Evolutionary conservation across 2,888 invertebrate genomes (phyloP).

Genomic region (Papilio demoleus): DNA sequence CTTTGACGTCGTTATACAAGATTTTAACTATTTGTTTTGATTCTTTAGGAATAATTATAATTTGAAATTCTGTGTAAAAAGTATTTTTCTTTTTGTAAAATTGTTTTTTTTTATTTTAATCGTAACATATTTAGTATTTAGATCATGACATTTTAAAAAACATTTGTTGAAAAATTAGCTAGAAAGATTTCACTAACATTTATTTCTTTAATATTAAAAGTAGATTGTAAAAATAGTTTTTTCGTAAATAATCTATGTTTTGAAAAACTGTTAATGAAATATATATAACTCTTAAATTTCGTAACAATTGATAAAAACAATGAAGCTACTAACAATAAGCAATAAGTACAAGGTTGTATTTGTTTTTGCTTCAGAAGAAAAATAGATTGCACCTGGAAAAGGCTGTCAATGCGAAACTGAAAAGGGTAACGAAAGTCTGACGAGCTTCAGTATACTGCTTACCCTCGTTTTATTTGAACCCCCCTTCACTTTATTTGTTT

Average conservation of each 20-base stretch:
- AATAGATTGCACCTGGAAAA: slow-evolving; percentile 83
- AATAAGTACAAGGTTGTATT: slow-evolving; percentile 62
- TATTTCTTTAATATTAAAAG: slow-evolving; percentile 3
- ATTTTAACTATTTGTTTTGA: too few relatives aligned
- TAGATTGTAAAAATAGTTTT: background rate
- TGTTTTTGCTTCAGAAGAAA: slow-evolving; percentile 83
- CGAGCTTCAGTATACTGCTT: slow-evolving; percentile 78
- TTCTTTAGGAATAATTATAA: background rate
- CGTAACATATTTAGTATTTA: background rate
- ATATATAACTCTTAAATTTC: background rate
- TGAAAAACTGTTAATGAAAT: background rate
- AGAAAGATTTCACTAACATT: background rate
- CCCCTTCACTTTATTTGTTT: slow-evolving; percentile 58
- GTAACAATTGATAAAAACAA: slow-evolving; percentile 16
- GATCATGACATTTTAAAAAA: too few relatives aligned
- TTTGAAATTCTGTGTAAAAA: too few relatives aligned
- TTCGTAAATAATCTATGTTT: background rate
- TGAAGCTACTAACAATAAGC: slow-evolving; percentile 49
- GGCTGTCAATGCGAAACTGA: slow-evolving; percentile 80
- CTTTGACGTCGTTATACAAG: too few relatives aligned
- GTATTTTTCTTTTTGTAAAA: too few relatives aligned
- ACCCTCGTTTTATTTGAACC: slow-evolving; percentile 73
- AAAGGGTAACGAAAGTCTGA: slow-evolving; percentile 74
- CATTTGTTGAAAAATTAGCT: too few relatives aligned
- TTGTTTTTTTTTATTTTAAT: background rate